phyloP scores from a whole-genome alignment of 2,888 invertebrate genomes.

The Polymixis flavicincta region DNA sequence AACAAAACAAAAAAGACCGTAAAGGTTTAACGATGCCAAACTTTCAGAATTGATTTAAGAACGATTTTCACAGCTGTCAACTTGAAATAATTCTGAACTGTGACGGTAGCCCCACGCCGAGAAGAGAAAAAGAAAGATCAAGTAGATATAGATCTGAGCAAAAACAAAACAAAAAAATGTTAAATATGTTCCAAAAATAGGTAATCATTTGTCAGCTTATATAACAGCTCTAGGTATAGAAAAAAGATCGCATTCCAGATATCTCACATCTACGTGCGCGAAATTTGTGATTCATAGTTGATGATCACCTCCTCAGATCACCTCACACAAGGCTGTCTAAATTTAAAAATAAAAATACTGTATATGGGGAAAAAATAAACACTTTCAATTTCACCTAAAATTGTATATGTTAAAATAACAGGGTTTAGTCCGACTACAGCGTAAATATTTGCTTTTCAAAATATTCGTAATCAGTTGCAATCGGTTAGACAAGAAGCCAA shows the following conservation, averaged over 20 bases:
- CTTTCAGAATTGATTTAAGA: too few species aligned
- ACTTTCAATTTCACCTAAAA: background rate
- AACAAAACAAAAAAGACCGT: too few species aligned
- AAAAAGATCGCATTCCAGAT: background rate
- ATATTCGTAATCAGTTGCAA: background rate
- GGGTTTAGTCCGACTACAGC: background rate
- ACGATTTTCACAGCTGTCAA: too few species aligned
- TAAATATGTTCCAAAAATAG: background rate
- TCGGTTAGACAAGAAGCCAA: background rate
- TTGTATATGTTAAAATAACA: background rate
- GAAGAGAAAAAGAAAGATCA: too few species aligned
- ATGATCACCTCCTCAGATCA: background rate
- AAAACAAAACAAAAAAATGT: too few species aligned
- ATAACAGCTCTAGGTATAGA: too few species aligned
- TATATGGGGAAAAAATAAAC: background rate
- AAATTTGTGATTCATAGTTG: constrained; percentile 29
- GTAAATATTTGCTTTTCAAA: background rate
- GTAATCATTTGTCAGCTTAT: background rate
- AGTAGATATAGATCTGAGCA: too few species aligned
- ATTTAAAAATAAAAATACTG: background rate
- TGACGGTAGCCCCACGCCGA: too few species aligned
- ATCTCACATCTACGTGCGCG: background rate
- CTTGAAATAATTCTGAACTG: too few species aligned
- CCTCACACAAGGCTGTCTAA: background rate
- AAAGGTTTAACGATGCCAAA: too few species aligned